These are phyloP conservation scores for Rhingia campestris DNA, from an alignment of 2,888 invertebrate genomes.

Conservation along the genomic window DNA sequence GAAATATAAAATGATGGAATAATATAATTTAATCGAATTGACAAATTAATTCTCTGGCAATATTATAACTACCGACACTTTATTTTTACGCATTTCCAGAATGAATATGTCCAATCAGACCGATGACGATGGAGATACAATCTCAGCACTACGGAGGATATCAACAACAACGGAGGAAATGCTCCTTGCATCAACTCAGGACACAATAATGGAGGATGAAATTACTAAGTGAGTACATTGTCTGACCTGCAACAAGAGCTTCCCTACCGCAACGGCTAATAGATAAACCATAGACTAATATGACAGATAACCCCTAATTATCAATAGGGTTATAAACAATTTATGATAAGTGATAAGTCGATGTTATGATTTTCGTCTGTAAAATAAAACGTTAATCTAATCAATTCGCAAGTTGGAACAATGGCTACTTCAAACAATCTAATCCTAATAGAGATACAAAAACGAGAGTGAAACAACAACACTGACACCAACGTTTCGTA, in stretches of 20 bases:
- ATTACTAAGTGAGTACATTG: constrained; percentile 55
- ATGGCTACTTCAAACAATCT: background rate
- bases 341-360: too few relatives aligned
- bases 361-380: too few relatives aligned
- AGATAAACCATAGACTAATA: too few relatives aligned
- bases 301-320: too few relatives aligned
- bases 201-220: constrained; percentile 45
- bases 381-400: too few relatives aligned
- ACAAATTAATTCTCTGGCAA: too few relatives aligned
- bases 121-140: constrained; percentile 11
- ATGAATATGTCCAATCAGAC: constrained; percentile 43
- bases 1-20: too few relatives aligned
- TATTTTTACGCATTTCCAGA: constrained; percentile 19
- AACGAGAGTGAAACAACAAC: background rate
- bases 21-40: too few relatives aligned
- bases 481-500: background rate
- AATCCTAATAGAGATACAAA: constrained; percentile 1
- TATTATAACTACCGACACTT: background rate
- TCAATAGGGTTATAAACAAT: too few relatives aligned
- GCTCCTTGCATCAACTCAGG: constrained; percentile 12
- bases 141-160: constrained; percentile 38
- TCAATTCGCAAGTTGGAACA: background rate
- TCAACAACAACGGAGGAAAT: constrained; percentile 50
- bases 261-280: background rate
- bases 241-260: too few relatives aligned